Conservation (phyloP, 2,797 vertebrate species). For the Catostomus latipinnis region DNA sequence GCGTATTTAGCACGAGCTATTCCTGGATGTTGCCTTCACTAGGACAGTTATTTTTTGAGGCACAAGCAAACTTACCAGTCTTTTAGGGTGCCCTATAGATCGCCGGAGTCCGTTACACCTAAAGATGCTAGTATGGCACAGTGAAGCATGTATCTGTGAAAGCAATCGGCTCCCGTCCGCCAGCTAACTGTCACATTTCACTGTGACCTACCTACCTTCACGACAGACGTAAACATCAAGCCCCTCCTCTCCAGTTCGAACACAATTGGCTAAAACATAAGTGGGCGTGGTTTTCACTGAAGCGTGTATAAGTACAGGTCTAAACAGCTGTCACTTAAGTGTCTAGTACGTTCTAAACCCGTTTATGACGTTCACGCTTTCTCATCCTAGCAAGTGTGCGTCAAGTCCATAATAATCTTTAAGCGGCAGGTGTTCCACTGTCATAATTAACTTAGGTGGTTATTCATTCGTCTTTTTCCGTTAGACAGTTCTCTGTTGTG, state of each 20-base stretch:
- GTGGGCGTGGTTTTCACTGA: slow-evolving; percentile 5
- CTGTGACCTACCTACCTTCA: slow-evolving; percentile 62
- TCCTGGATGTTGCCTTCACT: slow-evolving; percentile 12
- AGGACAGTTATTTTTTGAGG: not conserved
- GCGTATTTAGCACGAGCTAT: slow-evolving; percentile 44
- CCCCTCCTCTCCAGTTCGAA: slow-evolving; percentile 13
- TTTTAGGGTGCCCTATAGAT: slow-evolving; percentile 11
- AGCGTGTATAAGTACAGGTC: not conserved
- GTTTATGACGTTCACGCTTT: slow-evolving; percentile 4
- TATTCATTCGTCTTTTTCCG: no score
- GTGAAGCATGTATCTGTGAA: not conserved
- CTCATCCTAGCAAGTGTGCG: not conserved
- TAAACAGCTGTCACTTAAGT: slow-evolving; percentile 26
- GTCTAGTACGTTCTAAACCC: slow-evolving; percentile 3
- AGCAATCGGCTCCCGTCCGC: slow-evolving; percentile 3
- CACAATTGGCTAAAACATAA: not conserved
- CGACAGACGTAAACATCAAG: slow-evolving; percentile 60
- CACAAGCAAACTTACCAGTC: slow-evolving; percentile 42
- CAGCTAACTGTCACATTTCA: slow-evolving; percentile 39
- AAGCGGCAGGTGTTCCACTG: not conserved
- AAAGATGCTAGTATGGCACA: not conserved
- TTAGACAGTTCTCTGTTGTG: no score
- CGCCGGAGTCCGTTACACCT: not conserved
- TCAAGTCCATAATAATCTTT: no score
- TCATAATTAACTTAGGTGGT: not conserved